These are phyloP conservation scores for Helicoverpa assulta DNA, from an alignment of 2,888 invertebrate genomes.

Conservation along the genomic window DNA sequence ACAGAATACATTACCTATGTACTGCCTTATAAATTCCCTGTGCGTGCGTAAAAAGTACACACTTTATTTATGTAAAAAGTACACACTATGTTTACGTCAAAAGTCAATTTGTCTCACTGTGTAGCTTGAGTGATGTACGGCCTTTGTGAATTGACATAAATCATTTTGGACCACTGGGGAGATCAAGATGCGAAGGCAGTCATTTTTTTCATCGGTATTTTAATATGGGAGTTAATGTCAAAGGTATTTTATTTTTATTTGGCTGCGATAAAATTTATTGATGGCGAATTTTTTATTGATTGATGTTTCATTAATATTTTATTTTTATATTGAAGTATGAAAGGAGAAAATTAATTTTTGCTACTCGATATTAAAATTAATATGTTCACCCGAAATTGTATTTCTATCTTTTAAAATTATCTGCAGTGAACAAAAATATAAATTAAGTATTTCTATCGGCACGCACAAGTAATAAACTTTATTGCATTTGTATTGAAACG, in stretches of 20 bases:
- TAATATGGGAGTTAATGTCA: conserved; percentile 26
- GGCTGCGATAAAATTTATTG: neutral
- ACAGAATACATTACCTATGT: conserved; percentile 47
- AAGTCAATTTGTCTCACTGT: conserved; percentile 68
- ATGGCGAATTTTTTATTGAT: neutral
- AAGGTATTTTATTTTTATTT: conserved; percentile 15
- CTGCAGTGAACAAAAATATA: neutral
- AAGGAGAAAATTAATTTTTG: too few relatives aligned
- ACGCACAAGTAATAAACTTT: neutral
- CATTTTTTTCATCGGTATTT: conserved; percentile 54
- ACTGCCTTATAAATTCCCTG: conserved; percentile 62
- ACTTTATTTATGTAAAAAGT: conserved; percentile 65
- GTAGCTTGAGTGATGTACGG: conserved; percentile 59
- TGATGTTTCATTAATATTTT: neutral
- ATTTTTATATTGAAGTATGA: too few relatives aligned
- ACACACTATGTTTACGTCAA: conserved; percentile 66
- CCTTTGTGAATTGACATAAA: conserved; percentile 61
- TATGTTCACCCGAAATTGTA: neutral
- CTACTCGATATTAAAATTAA: too few relatives aligned
- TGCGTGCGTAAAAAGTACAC: conserved; percentile 63
- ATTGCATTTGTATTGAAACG: conserved; percentile 28
- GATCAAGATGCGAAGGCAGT: conserved; percentile 41
- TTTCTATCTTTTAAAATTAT: neutral
- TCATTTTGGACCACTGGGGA: conserved; percentile 56
- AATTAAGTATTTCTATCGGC: neutral